Evolutionary conservation across 1,140 invertebrate genomes (phyloP), one percentile per base, ranked within the genome.

Genomic region (Aphaenogaster rudis): DNA sequence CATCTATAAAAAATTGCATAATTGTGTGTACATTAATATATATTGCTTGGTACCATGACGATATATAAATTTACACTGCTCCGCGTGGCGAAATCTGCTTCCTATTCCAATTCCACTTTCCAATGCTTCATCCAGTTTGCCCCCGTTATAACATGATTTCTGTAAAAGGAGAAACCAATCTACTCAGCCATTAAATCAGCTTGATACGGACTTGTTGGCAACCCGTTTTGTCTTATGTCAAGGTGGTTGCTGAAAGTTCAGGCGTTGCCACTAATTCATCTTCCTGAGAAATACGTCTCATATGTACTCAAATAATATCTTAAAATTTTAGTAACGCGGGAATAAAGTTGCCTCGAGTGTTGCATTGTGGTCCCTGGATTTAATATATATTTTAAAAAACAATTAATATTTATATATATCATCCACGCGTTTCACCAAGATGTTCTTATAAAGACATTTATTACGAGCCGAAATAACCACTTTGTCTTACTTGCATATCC

Each of bases 161-260:
- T 84, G 71, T 84, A 84, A 84, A 84, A 84, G 80, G 80, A 84
- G 57, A 82, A 76, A 84, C 54, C 69, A 84, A 84, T 84, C 69
- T 74, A 74, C 80, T 50, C 13, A 48, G 11, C 54, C 67, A 82
- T 82, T 82, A 82, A 82, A 74, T 8, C 80, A 61, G 69, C 54
- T 84, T 50, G 67, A 84, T 84, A 71, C n/a, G 11, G n/a, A 84
- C 42, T 61, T 15, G 42, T 61, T 36, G 42, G 80, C 80, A 84
- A 52, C 80, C 69, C 69, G 69, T 84, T 13, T 50, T 42, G 42
- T 74, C 57, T 39, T 17, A 74, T 42, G 69, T 76, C 80, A 54
- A 61, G 28, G 59, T 84, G 69, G 80, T 84, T 84, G 80, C 80
- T 84, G 54, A 74, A 76, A 76, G 54, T 21, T 48, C 54, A 84